phyloP scores from a whole-genome alignment of 64 coral and sea anemone species.

The Porites australiensis region DNA sequence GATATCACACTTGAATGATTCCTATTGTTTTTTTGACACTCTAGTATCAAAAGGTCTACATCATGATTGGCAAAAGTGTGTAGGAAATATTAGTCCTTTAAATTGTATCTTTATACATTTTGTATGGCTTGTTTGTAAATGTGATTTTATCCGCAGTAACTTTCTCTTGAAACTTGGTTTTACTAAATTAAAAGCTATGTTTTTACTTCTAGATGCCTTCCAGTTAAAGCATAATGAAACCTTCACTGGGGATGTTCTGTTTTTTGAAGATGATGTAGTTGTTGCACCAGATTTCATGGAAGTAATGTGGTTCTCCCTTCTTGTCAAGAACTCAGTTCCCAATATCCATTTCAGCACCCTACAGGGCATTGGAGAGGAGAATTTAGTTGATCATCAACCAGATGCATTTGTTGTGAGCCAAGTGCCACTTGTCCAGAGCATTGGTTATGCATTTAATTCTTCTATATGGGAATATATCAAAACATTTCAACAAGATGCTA shows the following conservation, averaged over 20 bases:
- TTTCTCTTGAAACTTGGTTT: too few relatives aligned
- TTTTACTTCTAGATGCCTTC: constrained; percentile 71
- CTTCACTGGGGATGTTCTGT: constrained; percentile 88
- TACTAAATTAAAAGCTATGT: background rate
- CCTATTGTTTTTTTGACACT: too few relatives aligned
- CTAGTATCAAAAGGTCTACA: too few relatives aligned
- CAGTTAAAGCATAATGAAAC: constrained; percentile 85
- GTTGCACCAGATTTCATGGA: constrained; percentile 92
- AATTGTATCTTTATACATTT: too few relatives aligned
- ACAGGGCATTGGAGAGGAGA: constrained; percentile 79
- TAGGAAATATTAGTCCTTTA: too few relatives aligned
- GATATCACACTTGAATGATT: too few relatives aligned
- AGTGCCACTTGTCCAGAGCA: constrained; percentile 85
- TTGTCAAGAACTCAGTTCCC: constrained; percentile 80
- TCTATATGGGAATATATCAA: constrained; percentile 91
- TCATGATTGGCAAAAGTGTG: too few relatives aligned
- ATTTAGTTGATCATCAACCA: constrained; percentile 80
- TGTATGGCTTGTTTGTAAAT: too few relatives aligned
- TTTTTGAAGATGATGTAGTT: constrained; percentile 91
- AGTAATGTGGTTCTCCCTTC: constrained; percentile 82
- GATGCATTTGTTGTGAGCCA: constrained; percentile 85
- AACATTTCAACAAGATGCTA: constrained; percentile 77
- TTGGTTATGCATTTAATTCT: constrained; percentile 89
- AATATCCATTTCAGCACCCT: constrained; percentile 84
- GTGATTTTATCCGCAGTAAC: too few relatives aligned